Evolutionary conservation across 2,797 vertebrate genomes (phyloP).

Genomic region (Sebastes aleutianus): DNA sequence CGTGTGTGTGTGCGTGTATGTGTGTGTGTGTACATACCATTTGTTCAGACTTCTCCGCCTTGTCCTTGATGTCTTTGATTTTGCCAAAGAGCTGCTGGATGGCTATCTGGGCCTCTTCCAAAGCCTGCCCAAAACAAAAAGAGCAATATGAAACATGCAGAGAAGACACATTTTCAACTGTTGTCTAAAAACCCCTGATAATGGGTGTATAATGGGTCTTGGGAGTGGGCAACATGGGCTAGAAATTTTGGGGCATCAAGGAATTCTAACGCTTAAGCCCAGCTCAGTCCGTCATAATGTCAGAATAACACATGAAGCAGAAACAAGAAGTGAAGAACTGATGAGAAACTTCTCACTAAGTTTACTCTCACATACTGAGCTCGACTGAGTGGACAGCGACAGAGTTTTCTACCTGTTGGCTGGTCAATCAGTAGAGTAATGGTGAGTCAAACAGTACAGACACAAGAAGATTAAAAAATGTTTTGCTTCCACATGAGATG

Average conservation of each 20-base stretch:
- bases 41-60: conserved; percentile 99
- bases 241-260: neutral
- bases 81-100: conserved; percentile 98
- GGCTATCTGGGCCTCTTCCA: conserved; percentile 97
- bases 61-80: conserved; percentile 99
- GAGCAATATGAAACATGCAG: conserved; percentile 12
- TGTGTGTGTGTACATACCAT: conserved; percentile 86
- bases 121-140: conserved; percentile 82
- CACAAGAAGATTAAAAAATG: neutral
- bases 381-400: neutral
- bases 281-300: neutral
- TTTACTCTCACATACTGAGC: neutral
- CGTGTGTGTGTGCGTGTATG: no score
- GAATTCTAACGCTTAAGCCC: neutral
- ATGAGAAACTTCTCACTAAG: neutral
- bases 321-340: neutral
- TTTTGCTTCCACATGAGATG: neutral
- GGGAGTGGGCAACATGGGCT: neutral
- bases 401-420: neutral
- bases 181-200: neutral
- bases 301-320: neutral
- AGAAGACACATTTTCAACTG: neutral
- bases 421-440: neutral
- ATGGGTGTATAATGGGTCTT: neutral
- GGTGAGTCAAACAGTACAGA: neutral